phyloP scores from a whole-genome alignment of 2,797 vertebrate genomes.

The Rhinophrynus dorsalis region DNA sequence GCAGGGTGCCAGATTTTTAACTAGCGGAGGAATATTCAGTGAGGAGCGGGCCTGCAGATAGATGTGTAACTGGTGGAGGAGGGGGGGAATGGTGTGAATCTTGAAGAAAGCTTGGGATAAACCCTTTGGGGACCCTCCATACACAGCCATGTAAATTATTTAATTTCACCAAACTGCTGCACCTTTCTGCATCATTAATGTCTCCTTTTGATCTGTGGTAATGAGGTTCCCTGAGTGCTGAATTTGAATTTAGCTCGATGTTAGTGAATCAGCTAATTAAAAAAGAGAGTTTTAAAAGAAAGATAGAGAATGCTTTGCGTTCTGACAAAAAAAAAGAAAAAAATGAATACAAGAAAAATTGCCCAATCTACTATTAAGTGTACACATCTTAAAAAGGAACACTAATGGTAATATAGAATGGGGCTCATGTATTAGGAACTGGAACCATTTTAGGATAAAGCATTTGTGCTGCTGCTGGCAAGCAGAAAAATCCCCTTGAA shows the following conservation, averaged over 20 bases:
- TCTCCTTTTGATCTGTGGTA: slow-evolving; percentile 78
- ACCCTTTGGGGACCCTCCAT: slow-evolving; percentile 54
- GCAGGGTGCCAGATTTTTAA: slow-evolving; percentile 37
- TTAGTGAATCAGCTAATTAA: slow-evolving; percentile 60
- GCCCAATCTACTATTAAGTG: slow-evolving; percentile 9
- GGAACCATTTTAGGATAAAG: too few species aligned
- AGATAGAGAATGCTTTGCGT: not conserved
- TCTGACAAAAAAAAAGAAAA: slow-evolving; percentile 8
- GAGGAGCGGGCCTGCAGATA: slow-evolving; percentile 9
- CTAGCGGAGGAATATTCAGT: slow-evolving; percentile 40
- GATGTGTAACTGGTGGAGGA: slow-evolving; percentile 9
- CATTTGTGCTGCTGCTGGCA: too few species aligned
- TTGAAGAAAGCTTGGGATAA: slow-evolving; percentile 32
- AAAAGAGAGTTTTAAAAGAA: slow-evolving; percentile 35
- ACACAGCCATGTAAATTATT: slow-evolving; percentile 73
- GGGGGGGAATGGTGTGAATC: slow-evolving; percentile 32
- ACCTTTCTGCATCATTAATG: slow-evolving; percentile 76
- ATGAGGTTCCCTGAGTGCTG: slow-evolving; percentile 71
- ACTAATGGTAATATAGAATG: too few species aligned
- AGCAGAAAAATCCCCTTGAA: too few species aligned
- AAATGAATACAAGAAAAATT: not conserved
- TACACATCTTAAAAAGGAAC: not conserved
- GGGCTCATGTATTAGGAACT: too few species aligned
- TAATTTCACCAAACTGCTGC: slow-evolving; percentile 76
- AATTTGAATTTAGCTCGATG: slow-evolving; percentile 48